Percentiles rank a stretch among this genome's conserved stretches.
Conservation (phyloP, 2,888 invertebrate genomes). For the Proisotoma minuta region DNA sequence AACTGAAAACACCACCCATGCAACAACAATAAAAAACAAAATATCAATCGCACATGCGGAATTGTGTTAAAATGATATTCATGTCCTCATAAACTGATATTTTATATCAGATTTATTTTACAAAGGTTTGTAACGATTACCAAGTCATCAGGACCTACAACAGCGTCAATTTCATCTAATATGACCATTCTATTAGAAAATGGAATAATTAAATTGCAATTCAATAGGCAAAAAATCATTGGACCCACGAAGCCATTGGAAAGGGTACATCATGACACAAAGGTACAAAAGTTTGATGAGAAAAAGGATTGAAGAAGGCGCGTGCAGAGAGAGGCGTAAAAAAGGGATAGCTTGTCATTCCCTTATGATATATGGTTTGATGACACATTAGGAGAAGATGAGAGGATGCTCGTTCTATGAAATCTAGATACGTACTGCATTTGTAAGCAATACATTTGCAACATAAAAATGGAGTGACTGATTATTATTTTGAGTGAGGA, state of each 20-base stretch:
- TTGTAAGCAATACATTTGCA: constrained; percentile 4
- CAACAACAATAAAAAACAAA: background rate
- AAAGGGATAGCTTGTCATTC: constrained; percentile 14
- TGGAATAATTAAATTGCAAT: background rate
- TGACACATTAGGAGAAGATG: constrained; percentile 12
- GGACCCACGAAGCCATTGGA: background rate
- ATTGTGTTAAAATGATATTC: background rate
- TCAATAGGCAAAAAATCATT: background rate
- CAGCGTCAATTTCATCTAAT: background rate
- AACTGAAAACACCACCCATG: background rate
- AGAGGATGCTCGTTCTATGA: constrained; percentile 16
- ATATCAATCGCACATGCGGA: background rate
- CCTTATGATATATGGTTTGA: constrained; percentile 11
- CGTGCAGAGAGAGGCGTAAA: constrained; percentile 16
- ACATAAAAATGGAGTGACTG: constrained; percentile 23
- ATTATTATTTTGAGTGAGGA: constrained; percentile 36
- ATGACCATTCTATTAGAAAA: background rate
- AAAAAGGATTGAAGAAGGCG: constrained; percentile 19
- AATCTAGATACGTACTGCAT: too few species aligned
- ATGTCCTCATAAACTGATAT: background rate
- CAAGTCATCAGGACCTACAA: background rate
- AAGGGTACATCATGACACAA: background rate
- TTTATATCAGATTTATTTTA: background rate
- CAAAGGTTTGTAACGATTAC: background rate
- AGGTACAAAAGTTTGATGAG: background rate